These are phyloP conservation scores for Colinus virginianus DNA, from an alignment of 2,113 vertebrate species.

Conservation along the genomic window DNA sequence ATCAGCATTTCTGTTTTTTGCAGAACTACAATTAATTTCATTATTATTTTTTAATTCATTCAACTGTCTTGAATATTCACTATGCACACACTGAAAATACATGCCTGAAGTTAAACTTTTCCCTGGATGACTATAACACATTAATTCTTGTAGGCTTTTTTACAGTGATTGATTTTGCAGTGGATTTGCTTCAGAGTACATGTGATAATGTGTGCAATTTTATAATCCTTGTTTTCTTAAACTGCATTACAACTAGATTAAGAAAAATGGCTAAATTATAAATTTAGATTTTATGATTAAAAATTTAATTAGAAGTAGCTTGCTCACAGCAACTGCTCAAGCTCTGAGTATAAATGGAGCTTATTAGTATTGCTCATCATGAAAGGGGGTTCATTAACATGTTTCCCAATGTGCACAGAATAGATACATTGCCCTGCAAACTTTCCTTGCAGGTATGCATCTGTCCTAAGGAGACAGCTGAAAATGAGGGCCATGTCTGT, in stretches of 20 bases:
- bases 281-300: slow-evolving; percentile 14
- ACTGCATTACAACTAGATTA: neutral
- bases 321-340: neutral
- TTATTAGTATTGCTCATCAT: neutral
- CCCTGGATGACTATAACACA: neutral
- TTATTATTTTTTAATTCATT: slow-evolving; percentile 9
- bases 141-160: neutral
- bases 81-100: neutral
- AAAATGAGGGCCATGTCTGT: neutral
- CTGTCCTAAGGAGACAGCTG: neutral
- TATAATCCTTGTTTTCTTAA: slow-evolving; percentile 22
- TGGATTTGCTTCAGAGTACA: slow-evolving; percentile 8
- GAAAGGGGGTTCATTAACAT: neutral
- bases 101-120: slow-evolving; percentile 18
- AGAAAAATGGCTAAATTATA: slow-evolving; percentile 32
- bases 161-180: slow-evolving; percentile 21
- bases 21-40: neutral
- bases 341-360: neutral
- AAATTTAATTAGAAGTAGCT: slow-evolving; percentile 7
- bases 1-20: neutral
- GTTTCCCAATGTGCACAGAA: neutral
- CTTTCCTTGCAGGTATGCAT: neutral
- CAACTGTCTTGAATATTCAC: neutral
- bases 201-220: neutral
- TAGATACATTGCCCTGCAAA: neutral